These are phyloP conservation scores for Latrodectus geometricus DNA, from an alignment of 1,140 invertebrate species.

Conservation along the genomic window DNA sequence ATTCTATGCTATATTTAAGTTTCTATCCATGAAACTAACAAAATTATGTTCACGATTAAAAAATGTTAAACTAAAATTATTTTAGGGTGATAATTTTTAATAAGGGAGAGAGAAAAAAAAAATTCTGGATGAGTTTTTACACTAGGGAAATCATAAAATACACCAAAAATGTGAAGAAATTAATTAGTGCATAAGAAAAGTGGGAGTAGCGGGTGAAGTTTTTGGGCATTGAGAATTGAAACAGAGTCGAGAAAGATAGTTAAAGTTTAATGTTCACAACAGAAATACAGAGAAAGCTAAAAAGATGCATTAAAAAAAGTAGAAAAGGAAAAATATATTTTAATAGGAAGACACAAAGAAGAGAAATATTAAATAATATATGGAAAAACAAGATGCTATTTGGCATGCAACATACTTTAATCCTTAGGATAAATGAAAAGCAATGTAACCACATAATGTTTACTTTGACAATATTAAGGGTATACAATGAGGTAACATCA, in stretches of 20 bases:
- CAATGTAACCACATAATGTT: not conserved
- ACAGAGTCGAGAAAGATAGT: conserved; percentile 30
- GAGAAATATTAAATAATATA: conserved; percentile 30
- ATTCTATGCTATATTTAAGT: too few relatives aligned
- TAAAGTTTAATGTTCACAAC: conserved; percentile 53
- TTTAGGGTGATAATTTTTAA: too few relatives aligned
- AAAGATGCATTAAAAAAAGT: conserved; percentile 15
- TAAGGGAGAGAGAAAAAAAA: too few relatives aligned
- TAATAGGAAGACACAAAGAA: conserved; percentile 52
- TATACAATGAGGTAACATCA: not conserved
- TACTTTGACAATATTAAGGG: not conserved
- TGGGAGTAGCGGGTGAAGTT: conserved; percentile 18
- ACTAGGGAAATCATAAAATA: too few relatives aligned
- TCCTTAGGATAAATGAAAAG: not conserved
- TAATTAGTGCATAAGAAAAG: too few relatives aligned
- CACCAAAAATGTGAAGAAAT: too few relatives aligned
- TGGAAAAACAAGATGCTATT: conserved; percentile 53
- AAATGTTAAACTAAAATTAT: too few relatives aligned
- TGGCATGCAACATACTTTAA: conserved; percentile 28
- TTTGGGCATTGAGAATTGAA: conserved; percentile 33
- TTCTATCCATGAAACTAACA: too few relatives aligned
- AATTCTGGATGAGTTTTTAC: too few relatives aligned
- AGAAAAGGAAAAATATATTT: conserved; percentile 25
- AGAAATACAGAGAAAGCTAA: conserved; percentile 58
- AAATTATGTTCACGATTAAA: too few relatives aligned